These are phyloP conservation scores for Notarius quadriscutis DNA, from an alignment of 2,113 vertebrate species.

Conservation along the genomic window DNA sequence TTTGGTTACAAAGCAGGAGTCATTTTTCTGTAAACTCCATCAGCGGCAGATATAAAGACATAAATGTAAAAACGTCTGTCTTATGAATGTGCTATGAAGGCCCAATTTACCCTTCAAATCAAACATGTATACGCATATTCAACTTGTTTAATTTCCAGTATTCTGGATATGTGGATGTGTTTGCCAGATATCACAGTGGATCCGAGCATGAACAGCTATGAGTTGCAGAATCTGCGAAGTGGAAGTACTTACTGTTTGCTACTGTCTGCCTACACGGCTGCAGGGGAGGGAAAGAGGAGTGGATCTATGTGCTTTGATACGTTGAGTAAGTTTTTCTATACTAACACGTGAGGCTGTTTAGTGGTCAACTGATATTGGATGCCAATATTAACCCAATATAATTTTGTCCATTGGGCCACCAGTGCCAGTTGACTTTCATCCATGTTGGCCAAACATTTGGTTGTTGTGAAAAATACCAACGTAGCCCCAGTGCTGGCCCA, in stretches of 20 bases:
- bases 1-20: background rate
- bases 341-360: background rate
- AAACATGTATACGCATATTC: background rate
- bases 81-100: background rate
- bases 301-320: constrained; percentile 53
- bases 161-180: background rate
- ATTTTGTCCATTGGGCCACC: background rate
- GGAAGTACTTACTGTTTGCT: constrained; percentile 66
- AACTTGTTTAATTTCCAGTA: background rate
- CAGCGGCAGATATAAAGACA: background rate
- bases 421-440: background rate
- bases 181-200: constrained; percentile 69
- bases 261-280: constrained; percentile 75
- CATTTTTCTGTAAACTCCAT: background rate
- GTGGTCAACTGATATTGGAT: background rate
- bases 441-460: background rate
- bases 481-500: background rate
- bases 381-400: background rate
- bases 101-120: background rate
- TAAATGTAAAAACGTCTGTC: background rate
- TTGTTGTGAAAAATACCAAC: background rate
- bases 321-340: constrained; percentile 50
- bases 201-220: constrained; percentile 57
- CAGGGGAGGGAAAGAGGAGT: constrained; percentile 72
- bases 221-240: constrained; percentile 62